phyloP scores from a whole-genome alignment of 2,888 invertebrate genomes.

The Cynaeus angustus region DNA sequence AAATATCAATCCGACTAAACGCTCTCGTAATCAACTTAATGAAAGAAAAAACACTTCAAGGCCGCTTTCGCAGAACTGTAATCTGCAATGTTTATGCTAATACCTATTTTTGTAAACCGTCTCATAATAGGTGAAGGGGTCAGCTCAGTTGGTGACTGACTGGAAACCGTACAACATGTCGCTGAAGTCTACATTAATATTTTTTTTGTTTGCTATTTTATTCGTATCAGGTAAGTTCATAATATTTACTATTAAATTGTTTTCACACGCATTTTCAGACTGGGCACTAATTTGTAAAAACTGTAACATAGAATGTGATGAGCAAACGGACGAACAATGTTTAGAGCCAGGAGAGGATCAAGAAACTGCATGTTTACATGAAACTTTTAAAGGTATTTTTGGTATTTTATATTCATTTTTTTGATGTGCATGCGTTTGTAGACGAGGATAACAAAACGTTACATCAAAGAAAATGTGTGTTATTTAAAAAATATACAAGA shows the following conservation, averaged over 20 bases:
- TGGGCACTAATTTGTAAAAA: constrained; percentile 37
- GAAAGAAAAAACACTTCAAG: constrained; percentile 9
- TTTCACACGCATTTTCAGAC: constrained; percentile 18
- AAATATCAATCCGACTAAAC: no score
- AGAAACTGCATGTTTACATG: constrained; percentile 41
- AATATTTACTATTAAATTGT: neutral
- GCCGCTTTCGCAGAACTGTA: constrained; percentile 7
- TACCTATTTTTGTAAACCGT: constrained; percentile 9
- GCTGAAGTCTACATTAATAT: neutral
- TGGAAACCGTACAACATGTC: constrained; percentile 9
- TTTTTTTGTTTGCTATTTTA: constrained; percentile 18
- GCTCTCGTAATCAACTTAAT: neutral
- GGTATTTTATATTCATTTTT: constrained; percentile 2
- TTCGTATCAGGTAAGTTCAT: constrained; percentile 28
- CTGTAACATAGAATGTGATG: constrained; percentile 43
- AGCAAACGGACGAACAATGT: constrained; percentile 36
- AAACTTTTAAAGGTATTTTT: constrained; percentile 39
- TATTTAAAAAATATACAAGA: constrained; percentile 38
- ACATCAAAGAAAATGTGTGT: constrained; percentile 46
- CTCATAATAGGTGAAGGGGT: neutral
- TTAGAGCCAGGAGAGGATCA: constrained; percentile 46
- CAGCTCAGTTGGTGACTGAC: constrained; percentile 4
- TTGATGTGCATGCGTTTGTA: no score
- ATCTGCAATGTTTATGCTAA: constrained; percentile 22
- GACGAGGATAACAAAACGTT: constrained; percentile 29